phyloP scores from a whole-genome alignment of 1,140 invertebrate genomes.

The Diachasmimorpha longicaudata region DNA sequence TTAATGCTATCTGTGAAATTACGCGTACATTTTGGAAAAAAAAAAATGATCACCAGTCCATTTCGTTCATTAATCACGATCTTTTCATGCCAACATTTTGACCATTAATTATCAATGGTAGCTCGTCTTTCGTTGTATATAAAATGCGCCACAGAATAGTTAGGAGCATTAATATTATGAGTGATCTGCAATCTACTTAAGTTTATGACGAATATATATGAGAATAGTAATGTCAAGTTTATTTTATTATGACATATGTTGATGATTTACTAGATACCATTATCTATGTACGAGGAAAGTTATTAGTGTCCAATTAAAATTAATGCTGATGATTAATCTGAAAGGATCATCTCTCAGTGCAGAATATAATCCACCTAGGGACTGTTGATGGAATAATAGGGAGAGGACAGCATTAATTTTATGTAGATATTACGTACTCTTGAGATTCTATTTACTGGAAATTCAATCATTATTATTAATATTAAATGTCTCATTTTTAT shows the following conservation, averaged over 20 bases:
- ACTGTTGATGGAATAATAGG: slow-evolving; percentile 17
- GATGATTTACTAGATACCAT: slow-evolving; percentile 11
- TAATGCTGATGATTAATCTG: slow-evolving; percentile 30
- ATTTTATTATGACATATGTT: slow-evolving; percentile 31
- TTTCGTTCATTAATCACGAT: slow-evolving; percentile 29
- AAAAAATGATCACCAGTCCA: slow-evolving; percentile 13
- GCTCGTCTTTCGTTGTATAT: slow-evolving; percentile 40
- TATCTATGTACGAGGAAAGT: slow-evolving; percentile 23
- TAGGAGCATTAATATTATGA: slow-evolving; percentile 21
- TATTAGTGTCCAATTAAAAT: slow-evolving; percentile 27
- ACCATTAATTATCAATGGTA: slow-evolving; percentile 26
- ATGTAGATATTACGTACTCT: slow-evolving; percentile 39
- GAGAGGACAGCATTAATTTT: slow-evolving; percentile 38
- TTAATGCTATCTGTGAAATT: slow-evolving; percentile 40
- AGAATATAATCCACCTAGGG: neutral
- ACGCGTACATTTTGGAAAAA: slow-evolving; percentile 27
- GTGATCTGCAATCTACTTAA: slow-evolving; percentile 58
- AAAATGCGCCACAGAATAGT: slow-evolving; percentile 4
- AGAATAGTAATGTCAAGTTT: slow-evolving; percentile 32
- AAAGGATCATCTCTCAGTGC: slow-evolving; percentile 5
- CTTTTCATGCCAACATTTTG: slow-evolving; percentile 22
- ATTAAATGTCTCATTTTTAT: slow-evolving; percentile 48
- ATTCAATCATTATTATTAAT: neutral
- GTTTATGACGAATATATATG: slow-evolving; percentile 38
- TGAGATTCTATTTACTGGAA: slow-evolving; percentile 32